Percentiles rank a stretch among this genome's conserved stretches.
These are phyloP conservation scores for Electrona antarctica DNA, from an alignment of 2,113 vertebrate species.

Conservation along the genomic window DNA sequence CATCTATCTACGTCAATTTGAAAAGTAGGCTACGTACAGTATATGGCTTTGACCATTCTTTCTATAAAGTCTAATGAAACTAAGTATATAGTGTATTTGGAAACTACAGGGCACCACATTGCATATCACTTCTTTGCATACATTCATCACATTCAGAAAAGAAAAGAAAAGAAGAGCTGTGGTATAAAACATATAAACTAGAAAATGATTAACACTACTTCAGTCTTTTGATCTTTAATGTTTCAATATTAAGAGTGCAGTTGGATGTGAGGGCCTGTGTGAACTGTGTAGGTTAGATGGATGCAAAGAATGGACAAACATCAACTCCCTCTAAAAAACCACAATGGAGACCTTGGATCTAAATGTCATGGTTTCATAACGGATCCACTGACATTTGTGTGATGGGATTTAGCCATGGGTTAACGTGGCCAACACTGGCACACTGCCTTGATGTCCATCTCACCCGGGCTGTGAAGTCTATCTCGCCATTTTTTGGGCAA, in stretches of 20 bases:
- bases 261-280: slow-evolving; percentile 45
- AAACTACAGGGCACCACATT: background rate
- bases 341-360: slow-evolving; percentile 82
- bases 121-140: too few species aligned
- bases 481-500: slow-evolving; percentile 60
- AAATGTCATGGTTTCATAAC: slow-evolving; percentile 86
- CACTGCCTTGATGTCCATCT: slow-evolving; percentile 77
- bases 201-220: slow-evolving; percentile 31
- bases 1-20: too few species aligned
- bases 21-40: too few species aligned
- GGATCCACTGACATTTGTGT: slow-evolving; percentile 84
- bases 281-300: slow-evolving; percentile 51
- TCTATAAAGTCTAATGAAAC: too few species aligned
- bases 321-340: slow-evolving; percentile 76
- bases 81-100: background rate
- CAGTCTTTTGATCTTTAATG: slow-evolving; percentile 57
- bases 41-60: too few species aligned
- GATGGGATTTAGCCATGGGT: slow-evolving; percentile 83
- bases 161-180: too few species aligned
- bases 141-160: too few species aligned
- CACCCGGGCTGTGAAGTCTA: slow-evolving; percentile 75
- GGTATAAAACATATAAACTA: background rate
- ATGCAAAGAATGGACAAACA: slow-evolving; percentile 77
- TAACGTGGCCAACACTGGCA: slow-evolving; percentile 75
- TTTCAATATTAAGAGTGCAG: slow-evolving; percentile 56